Percentiles rank a stretch among this genome's conserved stretches.
Conservation (phyloP, 1,140 invertebrate species). For the Bicyclus anynana region DNA sequence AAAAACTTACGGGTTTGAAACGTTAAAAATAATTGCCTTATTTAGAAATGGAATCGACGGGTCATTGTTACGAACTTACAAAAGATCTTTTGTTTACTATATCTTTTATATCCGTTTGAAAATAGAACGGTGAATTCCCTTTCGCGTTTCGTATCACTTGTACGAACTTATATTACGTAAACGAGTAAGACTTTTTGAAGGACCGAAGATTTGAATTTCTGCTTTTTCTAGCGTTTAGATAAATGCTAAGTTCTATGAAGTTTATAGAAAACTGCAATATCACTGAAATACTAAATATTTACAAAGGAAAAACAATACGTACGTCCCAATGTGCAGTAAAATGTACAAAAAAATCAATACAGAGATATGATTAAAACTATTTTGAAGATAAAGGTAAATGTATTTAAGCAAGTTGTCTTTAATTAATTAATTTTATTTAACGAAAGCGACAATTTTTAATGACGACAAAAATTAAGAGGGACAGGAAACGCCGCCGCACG, state of each 20-base stretch:
- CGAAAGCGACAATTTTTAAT: background rate
- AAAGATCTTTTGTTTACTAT: slow-evolving; percentile 17
- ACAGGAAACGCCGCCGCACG: background rate
- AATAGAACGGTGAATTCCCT: slow-evolving; percentile 1
- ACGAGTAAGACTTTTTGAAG: too few relatives aligned
- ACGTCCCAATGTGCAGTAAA: too few relatives aligned
- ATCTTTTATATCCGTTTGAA: slow-evolving; percentile 7
- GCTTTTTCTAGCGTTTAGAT: too few relatives aligned
- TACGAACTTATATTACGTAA: background rate
- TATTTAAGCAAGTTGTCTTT: background rate
- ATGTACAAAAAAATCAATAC: too few relatives aligned
- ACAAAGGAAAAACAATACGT: too few relatives aligned
- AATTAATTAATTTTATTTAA: background rate
- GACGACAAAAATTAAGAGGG: background rate
- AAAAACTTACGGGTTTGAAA: slow-evolving; percentile 43
- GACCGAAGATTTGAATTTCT: too few relatives aligned
- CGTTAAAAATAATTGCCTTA: slow-evolving; percentile 43
- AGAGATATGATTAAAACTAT: too few relatives aligned
- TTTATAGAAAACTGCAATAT: too few relatives aligned
- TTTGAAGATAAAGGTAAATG: too few relatives aligned
- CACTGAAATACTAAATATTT: too few relatives aligned
- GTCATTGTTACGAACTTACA: slow-evolving; percentile 7
- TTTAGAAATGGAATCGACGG: slow-evolving; percentile 29
- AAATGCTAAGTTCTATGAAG: too few relatives aligned
- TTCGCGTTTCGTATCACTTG: slow-evolving; percentile 1